Conservation (phyloP, 2,888 invertebrate species). For the Cenopis cana region DNA sequence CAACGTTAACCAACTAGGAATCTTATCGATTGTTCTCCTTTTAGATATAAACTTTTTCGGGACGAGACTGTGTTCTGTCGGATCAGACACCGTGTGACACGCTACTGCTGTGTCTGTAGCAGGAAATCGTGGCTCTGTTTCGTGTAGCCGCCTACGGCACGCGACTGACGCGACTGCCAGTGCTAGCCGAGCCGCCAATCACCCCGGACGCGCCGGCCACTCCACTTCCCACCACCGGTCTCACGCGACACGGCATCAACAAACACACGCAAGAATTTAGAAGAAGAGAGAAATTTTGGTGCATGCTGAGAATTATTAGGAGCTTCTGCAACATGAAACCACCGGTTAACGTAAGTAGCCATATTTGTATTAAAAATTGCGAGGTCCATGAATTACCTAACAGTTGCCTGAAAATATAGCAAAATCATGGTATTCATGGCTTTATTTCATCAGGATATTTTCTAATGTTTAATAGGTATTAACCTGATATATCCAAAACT, state of each 20-base stretch:
- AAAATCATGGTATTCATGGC: not conserved
- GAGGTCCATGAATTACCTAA: not conserved
- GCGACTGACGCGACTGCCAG: not conserved
- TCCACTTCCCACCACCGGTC: slow-evolving; percentile 52
- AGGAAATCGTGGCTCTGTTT: slow-evolving; percentile 29
- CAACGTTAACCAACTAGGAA: too few species aligned
- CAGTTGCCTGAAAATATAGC: not conserved
- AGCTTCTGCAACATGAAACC: slow-evolving; percentile 78
- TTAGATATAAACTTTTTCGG: slow-evolving; percentile 21
- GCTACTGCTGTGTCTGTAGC: slow-evolving; percentile 13
- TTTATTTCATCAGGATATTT: not conserved
- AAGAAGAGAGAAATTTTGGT: slow-evolving; percentile 45
- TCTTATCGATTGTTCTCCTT: not conserved
- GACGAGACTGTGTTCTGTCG: slow-evolving; percentile 9
- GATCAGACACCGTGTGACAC: slow-evolving; percentile 26
- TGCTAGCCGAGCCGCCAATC: slow-evolving; percentile 70
- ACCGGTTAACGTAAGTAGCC: slow-evolving; percentile 74
- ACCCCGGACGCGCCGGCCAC: slow-evolving; percentile 64
- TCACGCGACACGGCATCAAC: slow-evolving; percentile 52
- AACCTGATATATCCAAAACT: too few species aligned
- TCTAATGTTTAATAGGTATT: too few species aligned
- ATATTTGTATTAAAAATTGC: not conserved
- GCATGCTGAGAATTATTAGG: slow-evolving; percentile 72
- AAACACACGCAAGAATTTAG: slow-evolving; percentile 32
- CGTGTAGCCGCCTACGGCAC: slow-evolving; percentile 7